Percentiles rank a stretch among this genome's conserved stretches.
Evolutionary conservation across 2,113 vertebrate species (phyloP).

Genomic region (Parus major): DNA sequence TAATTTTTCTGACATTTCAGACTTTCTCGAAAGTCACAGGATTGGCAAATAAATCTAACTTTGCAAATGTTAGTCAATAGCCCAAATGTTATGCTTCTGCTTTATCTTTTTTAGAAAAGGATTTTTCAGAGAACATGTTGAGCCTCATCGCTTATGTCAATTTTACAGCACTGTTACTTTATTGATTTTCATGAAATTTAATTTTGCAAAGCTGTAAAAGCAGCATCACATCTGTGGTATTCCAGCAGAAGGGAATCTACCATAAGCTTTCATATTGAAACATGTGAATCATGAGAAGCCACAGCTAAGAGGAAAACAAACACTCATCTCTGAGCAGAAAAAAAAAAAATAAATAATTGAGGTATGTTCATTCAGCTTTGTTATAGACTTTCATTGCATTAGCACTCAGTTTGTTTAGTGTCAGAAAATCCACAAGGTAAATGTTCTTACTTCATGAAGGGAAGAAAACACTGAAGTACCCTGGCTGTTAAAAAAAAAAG

Average conservation of each 20-base stretch:
- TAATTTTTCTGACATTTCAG: constrained; percentile 12
- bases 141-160: not conserved
- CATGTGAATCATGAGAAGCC: not conserved
- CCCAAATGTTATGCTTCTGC: not conserved
- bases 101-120: not conserved
- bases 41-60: constrained; percentile 4
- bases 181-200: not conserved
- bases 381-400: not conserved
- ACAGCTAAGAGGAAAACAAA: not conserved
- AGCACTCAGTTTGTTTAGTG: not conserved
- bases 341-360: not conserved
- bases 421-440: not conserved
- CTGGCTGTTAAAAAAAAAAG: not conserved
- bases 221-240: not conserved
- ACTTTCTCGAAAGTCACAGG: not conserved
- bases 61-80: constrained; percentile 3
- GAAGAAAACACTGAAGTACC: not conserved
- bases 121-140: not conserved
- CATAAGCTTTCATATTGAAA: not conserved
- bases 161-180: not conserved
- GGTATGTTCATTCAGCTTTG: not conserved
- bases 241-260: not conserved
- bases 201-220: not conserved
- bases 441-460: not conserved
- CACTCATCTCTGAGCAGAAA: not conserved